These are phyloP conservation scores for Lacerta viridis DNA, from an alignment of 2,797 vertebrate species.

Conservation along the genomic window DNA sequence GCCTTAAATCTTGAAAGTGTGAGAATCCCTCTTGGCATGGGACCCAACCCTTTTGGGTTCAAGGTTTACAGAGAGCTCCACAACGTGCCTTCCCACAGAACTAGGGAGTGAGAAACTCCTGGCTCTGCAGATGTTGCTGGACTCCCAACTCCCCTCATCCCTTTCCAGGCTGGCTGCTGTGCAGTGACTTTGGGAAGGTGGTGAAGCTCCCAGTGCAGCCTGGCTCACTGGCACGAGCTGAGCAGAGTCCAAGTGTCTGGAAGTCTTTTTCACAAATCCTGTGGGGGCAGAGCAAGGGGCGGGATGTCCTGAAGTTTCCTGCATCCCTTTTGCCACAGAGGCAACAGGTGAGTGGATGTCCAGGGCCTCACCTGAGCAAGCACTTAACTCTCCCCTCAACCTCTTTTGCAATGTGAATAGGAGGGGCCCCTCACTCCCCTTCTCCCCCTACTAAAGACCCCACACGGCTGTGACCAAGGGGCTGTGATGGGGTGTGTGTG, in stretches of 20 bases:
- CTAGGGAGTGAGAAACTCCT: too few species aligned
- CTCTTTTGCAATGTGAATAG: slow-evolving; percentile 26
- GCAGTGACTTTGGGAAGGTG: too few species aligned
- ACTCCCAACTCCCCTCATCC: background rate
- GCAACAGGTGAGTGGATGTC: too few species aligned
- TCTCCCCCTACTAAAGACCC: background rate
- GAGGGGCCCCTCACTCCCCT: background rate
- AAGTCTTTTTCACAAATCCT: too few species aligned
- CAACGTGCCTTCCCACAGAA: too few species aligned
- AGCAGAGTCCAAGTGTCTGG: too few species aligned
- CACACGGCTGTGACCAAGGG: background rate
- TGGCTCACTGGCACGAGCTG: background rate
- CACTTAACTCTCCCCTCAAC: background rate
- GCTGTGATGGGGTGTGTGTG: background rate
- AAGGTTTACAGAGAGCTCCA: background rate
- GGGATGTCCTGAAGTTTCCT: too few species aligned
- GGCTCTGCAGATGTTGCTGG: too few species aligned
- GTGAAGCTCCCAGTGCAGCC: too few species aligned
- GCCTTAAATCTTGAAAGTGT: background rate
- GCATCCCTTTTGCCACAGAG: background rate
- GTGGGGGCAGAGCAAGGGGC: background rate
- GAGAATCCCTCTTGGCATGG: background rate
- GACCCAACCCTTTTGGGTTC: background rate
- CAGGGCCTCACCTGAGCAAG: background rate
- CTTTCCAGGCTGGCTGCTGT: background rate